Evolutionary conservation across 2,888 invertebrate species (phyloP).

Genomic region (Allygus modestus): DNA sequence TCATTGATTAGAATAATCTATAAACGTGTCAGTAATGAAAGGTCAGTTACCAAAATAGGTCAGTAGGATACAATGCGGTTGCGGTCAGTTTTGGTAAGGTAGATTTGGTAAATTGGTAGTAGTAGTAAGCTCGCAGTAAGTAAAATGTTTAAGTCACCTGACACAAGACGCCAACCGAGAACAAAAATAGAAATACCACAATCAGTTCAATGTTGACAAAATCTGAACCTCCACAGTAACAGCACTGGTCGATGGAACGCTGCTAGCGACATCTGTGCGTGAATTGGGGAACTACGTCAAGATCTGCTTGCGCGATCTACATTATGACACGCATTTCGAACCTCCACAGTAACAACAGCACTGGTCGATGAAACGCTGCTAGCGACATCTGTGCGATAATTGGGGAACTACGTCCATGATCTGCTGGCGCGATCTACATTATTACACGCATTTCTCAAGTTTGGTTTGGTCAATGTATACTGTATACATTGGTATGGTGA

Average conservation of each 20-base stretch:
- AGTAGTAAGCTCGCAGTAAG: not conserved
- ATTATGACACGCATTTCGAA: too few species aligned
- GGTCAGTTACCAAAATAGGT: not conserved
- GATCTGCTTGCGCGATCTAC: too few species aligned
- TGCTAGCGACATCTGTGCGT: not conserved
- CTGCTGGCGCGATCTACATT: too few species aligned
- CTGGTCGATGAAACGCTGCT: not conserved
- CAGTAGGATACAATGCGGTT: not conserved
- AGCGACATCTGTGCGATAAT: not conserved
- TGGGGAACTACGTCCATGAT: not conserved
- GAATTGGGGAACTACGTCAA: not conserved
- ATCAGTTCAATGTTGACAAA: slow-evolving; percentile 34
- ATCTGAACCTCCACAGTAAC: not conserved
- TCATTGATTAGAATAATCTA: not conserved
- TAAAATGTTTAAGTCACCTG: slow-evolving; percentile 10
- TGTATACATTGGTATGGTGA: too few species aligned
- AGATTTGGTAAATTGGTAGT: not conserved
- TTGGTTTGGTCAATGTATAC: too few species aligned
- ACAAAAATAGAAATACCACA: slow-evolving; percentile 14
- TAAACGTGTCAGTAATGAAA: not conserved
- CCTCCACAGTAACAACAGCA: not conserved
- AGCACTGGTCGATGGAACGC: slow-evolving; percentile 3
- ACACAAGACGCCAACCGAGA: slow-evolving; percentile 11
- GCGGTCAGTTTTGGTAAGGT: not conserved
- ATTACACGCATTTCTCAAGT: too few species aligned